Conservation (phyloP, 2,888 invertebrate genomes). For the Psylliodes chrysocephalus region DNA sequence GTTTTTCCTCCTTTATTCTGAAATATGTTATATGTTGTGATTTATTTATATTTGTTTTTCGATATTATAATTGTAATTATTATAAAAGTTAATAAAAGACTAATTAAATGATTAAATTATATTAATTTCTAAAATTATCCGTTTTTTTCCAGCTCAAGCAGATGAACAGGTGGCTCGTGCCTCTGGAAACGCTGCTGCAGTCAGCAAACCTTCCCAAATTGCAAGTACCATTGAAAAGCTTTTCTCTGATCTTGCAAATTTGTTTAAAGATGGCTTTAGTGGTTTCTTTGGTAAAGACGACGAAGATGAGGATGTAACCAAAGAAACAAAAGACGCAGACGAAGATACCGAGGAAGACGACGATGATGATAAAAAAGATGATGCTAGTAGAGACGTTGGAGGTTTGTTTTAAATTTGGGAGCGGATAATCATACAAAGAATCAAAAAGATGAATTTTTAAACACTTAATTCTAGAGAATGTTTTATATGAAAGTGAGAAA, state of each 20-base stretch:
- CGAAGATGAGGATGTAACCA: slow-evolving; percentile 50
- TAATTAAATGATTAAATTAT: no score
- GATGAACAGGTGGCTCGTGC: slow-evolving; percentile 50
- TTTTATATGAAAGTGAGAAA: no score
- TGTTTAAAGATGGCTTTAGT: slow-evolving; percentile 57
- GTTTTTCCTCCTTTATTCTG: no score
- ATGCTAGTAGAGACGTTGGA: slow-evolving; percentile 41
- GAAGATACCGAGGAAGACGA: slow-evolving; percentile 31
- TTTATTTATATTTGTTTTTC: no score
- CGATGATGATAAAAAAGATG: slow-evolving; percentile 21
- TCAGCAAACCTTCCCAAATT: slow-evolving; percentile 54
- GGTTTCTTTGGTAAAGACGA: slow-evolving; percentile 56
- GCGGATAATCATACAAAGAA: slow-evolving; percentile 1
- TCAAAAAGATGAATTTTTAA: slow-evolving; percentile 21
- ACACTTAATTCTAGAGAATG: no score
- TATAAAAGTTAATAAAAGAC: no score
- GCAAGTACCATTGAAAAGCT: slow-evolving; percentile 56
- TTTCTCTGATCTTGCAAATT: slow-evolving; percentile 56
- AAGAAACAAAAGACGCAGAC: slow-evolving; percentile 44
- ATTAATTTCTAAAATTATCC: slow-evolving; percentile 7
- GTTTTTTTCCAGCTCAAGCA: slow-evolving; percentile 58
- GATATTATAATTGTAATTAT: no score
- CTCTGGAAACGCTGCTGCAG: slow-evolving; percentile 49
- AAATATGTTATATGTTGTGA: no score
- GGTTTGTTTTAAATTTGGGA: slow-evolving; percentile 39